Evolutionary conservation across 2,113 vertebrate species (phyloP).

Genomic region (Serilophus lunatus): DNA sequence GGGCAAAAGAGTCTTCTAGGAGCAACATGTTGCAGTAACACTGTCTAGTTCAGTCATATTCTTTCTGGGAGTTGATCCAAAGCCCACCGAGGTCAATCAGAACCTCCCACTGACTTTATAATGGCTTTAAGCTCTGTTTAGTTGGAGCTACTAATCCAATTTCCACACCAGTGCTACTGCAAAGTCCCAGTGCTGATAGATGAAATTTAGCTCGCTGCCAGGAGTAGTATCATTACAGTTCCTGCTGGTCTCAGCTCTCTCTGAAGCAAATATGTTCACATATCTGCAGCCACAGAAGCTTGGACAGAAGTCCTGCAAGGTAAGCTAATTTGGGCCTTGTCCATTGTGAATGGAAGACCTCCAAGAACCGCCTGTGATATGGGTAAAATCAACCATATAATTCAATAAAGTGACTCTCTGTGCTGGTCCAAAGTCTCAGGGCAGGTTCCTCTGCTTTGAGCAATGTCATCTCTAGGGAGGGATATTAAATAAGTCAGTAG

Average conservation of each 20-base stretch:
- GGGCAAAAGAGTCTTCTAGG: background rate
- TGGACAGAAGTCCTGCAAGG: background rate
- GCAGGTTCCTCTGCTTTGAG: background rate
- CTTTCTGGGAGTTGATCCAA: slow-evolving; percentile 5
- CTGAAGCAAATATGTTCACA: background rate
- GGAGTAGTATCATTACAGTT: accelerated
- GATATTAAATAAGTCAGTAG: background rate
- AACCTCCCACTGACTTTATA: slow-evolving; percentile 18
- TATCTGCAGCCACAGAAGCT: background rate
- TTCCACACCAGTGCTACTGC: background rate
- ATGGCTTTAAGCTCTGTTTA: background rate
- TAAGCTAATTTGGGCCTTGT: background rate
- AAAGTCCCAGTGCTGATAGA: background rate
- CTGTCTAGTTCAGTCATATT: background rate
- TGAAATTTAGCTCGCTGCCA: background rate
- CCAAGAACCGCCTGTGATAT: background rate
- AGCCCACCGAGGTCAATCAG: background rate
- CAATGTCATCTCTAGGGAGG: background rate
- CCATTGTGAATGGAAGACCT: background rate
- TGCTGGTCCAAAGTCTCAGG: background rate
- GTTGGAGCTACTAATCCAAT: background rate
- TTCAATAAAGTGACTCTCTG: background rate
- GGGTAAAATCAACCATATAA: background rate
- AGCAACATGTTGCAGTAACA: background rate
- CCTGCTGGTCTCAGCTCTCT: background rate